Conservation (phyloP, 2,888 invertebrate genomes). For the Apotomis capreana region DNA sequence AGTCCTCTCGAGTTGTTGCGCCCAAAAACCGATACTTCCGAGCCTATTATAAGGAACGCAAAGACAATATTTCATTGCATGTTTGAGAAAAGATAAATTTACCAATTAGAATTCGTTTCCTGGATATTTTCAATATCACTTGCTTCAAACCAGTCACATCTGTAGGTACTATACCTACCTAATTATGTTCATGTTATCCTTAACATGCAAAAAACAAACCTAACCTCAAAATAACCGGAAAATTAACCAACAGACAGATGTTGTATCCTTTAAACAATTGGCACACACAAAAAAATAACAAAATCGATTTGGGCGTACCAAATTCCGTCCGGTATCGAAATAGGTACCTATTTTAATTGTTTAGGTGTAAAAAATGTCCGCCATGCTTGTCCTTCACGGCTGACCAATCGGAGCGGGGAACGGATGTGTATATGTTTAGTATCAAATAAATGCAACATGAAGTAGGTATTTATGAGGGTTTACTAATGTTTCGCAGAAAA, state of each 20-base stretch:
- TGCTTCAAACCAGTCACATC: too few relatives aligned
- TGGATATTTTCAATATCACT: too few relatives aligned
- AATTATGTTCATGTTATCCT: conserved; percentile 9
- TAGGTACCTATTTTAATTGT: conserved; percentile 56
- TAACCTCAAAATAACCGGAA: conserved; percentile 12
- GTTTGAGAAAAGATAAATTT: too few relatives aligned
- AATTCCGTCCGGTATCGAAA: conserved; percentile 49
- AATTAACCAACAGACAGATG: conserved; percentile 34
- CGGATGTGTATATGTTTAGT: conserved; percentile 19
- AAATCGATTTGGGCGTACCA: conserved; percentile 43
- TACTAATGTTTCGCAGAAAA: too few relatives aligned
- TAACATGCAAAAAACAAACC: conserved; percentile 3
- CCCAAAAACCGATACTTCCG: too few relatives aligned
- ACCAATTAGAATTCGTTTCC: too few relatives aligned
- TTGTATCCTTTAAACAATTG: conserved; percentile 36
- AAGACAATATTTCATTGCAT: too few relatives aligned
- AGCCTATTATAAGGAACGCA: too few relatives aligned
- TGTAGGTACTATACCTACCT: neutral
- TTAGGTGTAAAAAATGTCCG: conserved; percentile 57
- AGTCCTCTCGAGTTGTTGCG: too few relatives aligned
- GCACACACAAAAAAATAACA: conserved; percentile 35
- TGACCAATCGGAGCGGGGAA: conserved; percentile 53
- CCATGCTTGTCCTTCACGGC: conserved; percentile 60
- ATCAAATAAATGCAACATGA: conserved; percentile 4
- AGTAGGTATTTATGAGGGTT: neutral